Percentiles rank a stretch among this genome's conserved stretches.
These are phyloP conservation scores for Lithosia quadra DNA, from an alignment of 2,888 invertebrate genomes.

Conservation along the genomic window DNA sequence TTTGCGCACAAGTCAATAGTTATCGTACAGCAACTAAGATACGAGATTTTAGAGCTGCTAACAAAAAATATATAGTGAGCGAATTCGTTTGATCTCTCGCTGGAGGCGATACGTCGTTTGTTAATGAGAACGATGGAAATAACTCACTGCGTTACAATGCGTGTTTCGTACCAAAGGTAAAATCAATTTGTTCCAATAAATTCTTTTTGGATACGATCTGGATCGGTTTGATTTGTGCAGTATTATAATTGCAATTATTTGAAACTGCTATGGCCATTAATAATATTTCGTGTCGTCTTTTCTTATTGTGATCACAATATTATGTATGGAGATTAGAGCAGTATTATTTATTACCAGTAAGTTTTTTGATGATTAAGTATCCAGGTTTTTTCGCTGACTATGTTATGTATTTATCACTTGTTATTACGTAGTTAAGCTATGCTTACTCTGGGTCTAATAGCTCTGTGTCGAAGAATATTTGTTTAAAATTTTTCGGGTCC, in stretches of 20 bases:
- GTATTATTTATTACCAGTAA: background rate
- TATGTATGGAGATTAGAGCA: constrained; percentile 7
- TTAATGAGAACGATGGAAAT: constrained; percentile 59
- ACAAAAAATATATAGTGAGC: constrained; percentile 57
- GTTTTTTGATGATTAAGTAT: background rate
- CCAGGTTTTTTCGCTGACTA: background rate
- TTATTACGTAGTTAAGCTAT: too few relatives aligned
- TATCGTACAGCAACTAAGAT: constrained; percentile 41
- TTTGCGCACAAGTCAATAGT: background rate
- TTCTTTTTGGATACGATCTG: constrained; percentile 57
- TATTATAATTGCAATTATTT: constrained; percentile 48
- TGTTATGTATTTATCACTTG: background rate
- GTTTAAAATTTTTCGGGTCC: too few relatives aligned
- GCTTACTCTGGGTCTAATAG: too few relatives aligned
- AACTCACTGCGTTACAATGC: constrained; percentile 59
- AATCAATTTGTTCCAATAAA: constrained; percentile 61
- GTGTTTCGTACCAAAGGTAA: constrained; percentile 54
- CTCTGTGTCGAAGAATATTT: background rate
- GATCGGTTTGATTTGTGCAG: constrained; percentile 51
- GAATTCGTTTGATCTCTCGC: constrained; percentile 61
- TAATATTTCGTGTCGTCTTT: constrained; percentile 27
- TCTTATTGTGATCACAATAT: constrained; percentile 33
- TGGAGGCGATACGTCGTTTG: constrained; percentile 64
- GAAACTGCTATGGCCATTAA: constrained; percentile 33
- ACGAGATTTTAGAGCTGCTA: constrained; percentile 36